A percentile compares a stretch with the other conserved stretches of the same genome.
Evolutionary conservation across 2,113 vertebrate species (phyloP).

Genomic region (Silurus asotus): DNA sequence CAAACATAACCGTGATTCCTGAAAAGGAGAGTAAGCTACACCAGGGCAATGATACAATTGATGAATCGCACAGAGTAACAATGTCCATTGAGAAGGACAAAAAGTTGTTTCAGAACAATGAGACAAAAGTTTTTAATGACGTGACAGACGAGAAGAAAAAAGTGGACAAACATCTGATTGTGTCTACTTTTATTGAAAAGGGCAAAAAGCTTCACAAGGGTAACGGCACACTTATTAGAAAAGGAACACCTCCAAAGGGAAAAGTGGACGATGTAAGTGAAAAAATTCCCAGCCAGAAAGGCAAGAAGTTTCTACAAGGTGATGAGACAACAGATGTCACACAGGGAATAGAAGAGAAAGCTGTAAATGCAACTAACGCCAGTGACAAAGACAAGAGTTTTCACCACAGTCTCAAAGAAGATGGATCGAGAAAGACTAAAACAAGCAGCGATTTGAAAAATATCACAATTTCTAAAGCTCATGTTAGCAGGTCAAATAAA

Average conservation of each 20-base stretch:
- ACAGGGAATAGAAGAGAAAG: background rate
- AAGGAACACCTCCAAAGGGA: conserved; percentile 8
- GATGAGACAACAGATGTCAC: background rate
- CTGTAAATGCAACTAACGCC: background rate
- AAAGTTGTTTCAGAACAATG: background rate
- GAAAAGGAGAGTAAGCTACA: background rate
- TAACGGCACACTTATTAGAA: background rate
- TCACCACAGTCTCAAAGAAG: conserved; percentile 18
- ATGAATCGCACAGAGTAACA: conserved; percentile 49
- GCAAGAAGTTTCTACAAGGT: conserved; percentile 11
- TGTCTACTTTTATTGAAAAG: background rate
- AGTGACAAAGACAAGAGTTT: background rate
- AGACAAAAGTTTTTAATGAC: background rate
- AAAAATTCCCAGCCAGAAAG: conserved; percentile 25
- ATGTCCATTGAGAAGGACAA: background rate
- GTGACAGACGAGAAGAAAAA: background rate
- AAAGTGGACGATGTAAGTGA: conserved; percentile 51
- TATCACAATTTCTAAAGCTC: conserved; percentile 24
- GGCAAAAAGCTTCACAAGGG: background rate
- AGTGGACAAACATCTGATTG: conserved; percentile 5
- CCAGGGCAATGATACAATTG: background rate
- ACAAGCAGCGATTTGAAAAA: background rate
- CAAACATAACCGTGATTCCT: background rate
- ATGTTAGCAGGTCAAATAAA: conserved; percentile 48
- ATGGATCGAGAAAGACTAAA: background rate